These are phyloP conservation scores for Heliothis virescens DNA, from an alignment of 1,140 invertebrate genomes.

Conservation along the genomic window DNA sequence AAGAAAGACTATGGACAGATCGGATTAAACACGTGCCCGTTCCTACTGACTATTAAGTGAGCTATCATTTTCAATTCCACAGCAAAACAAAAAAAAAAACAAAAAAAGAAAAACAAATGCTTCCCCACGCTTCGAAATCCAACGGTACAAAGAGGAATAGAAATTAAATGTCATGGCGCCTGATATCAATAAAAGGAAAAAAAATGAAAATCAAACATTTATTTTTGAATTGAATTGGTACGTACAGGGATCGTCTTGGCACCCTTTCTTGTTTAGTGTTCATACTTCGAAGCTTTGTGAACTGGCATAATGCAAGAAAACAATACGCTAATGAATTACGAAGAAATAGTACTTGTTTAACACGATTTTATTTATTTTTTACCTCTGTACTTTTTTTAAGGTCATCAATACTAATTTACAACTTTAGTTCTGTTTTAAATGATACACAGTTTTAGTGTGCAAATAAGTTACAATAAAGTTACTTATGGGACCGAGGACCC, in stretches of 20 bases:
- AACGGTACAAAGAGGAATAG: constrained; percentile 67
- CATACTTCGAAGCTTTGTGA: neutral
- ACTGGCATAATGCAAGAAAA: neutral
- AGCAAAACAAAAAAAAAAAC: too few species aligned
- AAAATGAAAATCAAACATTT: constrained; percentile 60
- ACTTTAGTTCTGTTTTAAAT: too few species aligned
- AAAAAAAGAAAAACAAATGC: constrained; percentile 62
- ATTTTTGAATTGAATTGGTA: constrained; percentile 47
- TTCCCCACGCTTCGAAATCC: constrained; percentile 57
- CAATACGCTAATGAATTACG: neutral
- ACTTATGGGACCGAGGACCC: too few species aligned
- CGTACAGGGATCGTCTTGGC: neutral
- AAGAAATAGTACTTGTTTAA: neutral
- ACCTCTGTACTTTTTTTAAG: neutral
- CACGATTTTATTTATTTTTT: neutral
- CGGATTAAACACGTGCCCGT: constrained; percentile 58
- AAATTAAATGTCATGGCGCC: constrained; percentile 72
- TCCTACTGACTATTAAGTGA: constrained; percentile 56
- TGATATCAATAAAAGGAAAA: constrained; percentile 64
- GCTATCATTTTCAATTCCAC: too few species aligned
- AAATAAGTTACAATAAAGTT: neutral
- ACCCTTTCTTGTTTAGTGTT: neutral
- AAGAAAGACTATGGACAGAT: constrained; percentile 51
- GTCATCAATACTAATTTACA: too few species aligned
- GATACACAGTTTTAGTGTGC: neutral